Base-by-base conservation (phyloP, 30 jellyfish, hydroid and myxozoan genomes). In the Phacellophora camtschatica region DNA sequence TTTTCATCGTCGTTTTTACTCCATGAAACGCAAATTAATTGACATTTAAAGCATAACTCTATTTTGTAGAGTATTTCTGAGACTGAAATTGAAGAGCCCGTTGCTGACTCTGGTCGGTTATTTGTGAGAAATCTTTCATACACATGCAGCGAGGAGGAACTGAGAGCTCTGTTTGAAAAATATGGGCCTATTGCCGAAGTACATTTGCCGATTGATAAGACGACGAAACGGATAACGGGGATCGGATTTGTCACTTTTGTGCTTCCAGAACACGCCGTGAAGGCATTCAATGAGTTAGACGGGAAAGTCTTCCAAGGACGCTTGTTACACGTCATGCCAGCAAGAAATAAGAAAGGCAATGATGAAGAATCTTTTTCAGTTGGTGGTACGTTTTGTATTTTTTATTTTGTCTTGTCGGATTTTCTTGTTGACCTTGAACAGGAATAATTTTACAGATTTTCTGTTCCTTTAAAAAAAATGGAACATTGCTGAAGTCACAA, bases 261-360 rank as follows among this genome's bases (percentile, higher is more conserved):
- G 89, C 73, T 87, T 93, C 97, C 99, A 22, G 97, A 88, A 63
- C 96, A 95, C 65, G 97, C 97, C 3, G 97, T 95, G 19, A 62
- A 46, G 22, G 99, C 99, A 16, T 68, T 79, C 59, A 71, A 82
- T 73, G 91, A 51, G 12, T 30, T 95, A 54, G 97, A 95, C 46
- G 97, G 99, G 0, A 63, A 63, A 10, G 80, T 83, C 16, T 95
- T 95, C 82, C 96, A 87, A 74, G 99, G 99, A 1, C 89, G 99
- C 12, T 24, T 95, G 50, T 64, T 95, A 49, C 99, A 88, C 74
- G 29, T 95, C n/a, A 36, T 95, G 70, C 98, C 99, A 3, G 99
- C 97, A 16, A 80, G 74, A 37, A 69, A 96, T 8, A 82, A 92
- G 73, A 70, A 66, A 45, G 42, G 74, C 2, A 53, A 39, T 1